Percentiles rank a stretch among this genome's conserved stretches.
Conservation (phyloP, 1,140 invertebrate species). For the Philotrypesis tridentata region DNA sequence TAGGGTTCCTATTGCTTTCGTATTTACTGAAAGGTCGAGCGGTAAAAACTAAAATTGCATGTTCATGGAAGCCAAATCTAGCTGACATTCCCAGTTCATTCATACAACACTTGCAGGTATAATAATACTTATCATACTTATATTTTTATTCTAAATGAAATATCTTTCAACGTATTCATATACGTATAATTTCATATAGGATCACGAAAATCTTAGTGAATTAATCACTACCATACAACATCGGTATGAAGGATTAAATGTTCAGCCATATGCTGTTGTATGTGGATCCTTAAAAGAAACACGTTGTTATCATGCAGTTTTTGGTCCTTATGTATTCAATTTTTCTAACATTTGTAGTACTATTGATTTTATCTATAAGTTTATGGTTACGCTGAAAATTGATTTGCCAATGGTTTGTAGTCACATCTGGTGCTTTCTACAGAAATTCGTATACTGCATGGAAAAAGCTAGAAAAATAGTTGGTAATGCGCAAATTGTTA, state of each 20-base stretch:
- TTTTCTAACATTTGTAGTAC: neutral
- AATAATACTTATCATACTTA: neutral
- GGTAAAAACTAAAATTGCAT: neutral
- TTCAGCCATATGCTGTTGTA: neutral
- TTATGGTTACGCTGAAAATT: neutral
- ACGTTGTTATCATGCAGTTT: neutral
- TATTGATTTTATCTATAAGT: neutral
- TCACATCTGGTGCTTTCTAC: neutral
- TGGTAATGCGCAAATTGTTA: neutral
- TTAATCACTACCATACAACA: neutral
- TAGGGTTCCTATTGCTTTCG: neutral
- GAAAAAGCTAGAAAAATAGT: constrained; percentile 3
- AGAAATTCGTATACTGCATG: constrained; percentile 1
- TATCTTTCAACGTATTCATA: neutral
- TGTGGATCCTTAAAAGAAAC: neutral
- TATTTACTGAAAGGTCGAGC: constrained; percentile 1
- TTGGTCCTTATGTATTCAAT: neutral
- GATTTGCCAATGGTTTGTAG: neutral
- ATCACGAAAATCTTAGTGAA: too few species aligned
- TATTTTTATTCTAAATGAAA: neutral
- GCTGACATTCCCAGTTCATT: neutral
- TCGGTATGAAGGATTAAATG: neutral
- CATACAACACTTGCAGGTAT: neutral
- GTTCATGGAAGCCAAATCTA: neutral
- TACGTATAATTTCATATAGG: neutral